These are phyloP conservation scores for Anoplophora glabripennis DNA, from an alignment of 1,140 invertebrate species.

Conservation along the genomic window DNA sequence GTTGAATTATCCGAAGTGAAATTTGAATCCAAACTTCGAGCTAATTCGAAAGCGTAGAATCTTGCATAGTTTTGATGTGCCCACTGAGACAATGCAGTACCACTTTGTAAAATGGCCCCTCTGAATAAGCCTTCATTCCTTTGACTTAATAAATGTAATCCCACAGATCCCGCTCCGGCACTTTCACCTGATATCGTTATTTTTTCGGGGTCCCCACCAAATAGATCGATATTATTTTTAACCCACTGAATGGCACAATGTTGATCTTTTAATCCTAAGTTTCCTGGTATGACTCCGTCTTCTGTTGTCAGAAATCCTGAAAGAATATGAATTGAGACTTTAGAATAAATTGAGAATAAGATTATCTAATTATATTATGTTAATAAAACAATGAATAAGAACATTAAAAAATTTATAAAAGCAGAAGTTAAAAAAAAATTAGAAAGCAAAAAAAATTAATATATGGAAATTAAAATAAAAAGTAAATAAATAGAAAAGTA, in stretches of 20 bases:
- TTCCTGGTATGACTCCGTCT: constrained; percentile 3
- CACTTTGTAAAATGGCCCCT: constrained; percentile 1
- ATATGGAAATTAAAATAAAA: too few species aligned
- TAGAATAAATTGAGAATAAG: too few species aligned
- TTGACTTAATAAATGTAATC: background rate
- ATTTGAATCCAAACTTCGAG: background rate
- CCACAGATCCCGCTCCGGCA: background rate
- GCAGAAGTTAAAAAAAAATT: too few species aligned
- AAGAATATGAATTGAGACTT: too few species aligned
- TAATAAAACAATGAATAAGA: too few species aligned
- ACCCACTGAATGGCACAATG: constrained; percentile 2
- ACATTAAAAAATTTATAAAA: too few species aligned
- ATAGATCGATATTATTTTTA: background rate
- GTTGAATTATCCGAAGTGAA: background rate
- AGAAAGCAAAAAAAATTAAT: too few species aligned
- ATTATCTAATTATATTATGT: too few species aligned
- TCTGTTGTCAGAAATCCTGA: constrained; percentile 5
- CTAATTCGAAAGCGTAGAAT: background rate
- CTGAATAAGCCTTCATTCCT: background rate
- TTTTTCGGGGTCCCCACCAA: constrained; percentile 4
- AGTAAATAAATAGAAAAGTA: too few species aligned
- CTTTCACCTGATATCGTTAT: constrained; percentile 2
- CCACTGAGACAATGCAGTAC: background rate
- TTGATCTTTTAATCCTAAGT: constrained; percentile 8
- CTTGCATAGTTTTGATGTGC: background rate